Evolutionary conservation across 2,888 invertebrate species (phyloP), one percentile per base, ranked within the genome.

Genomic region (Epistrophe eligans): DNA sequence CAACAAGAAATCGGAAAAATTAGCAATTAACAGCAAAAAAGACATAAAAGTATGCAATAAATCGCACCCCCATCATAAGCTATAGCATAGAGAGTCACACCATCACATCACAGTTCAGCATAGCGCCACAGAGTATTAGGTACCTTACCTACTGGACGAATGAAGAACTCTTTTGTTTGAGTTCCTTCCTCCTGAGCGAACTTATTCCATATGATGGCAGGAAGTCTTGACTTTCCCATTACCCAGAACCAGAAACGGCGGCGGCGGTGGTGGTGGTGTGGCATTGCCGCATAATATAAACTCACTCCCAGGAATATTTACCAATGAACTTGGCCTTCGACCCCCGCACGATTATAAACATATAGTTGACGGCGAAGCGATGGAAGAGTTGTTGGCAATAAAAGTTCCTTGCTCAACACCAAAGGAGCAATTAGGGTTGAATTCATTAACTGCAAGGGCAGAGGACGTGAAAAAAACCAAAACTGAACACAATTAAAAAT

Each of bases 401-500:
- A 87, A 87, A 87, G 72, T 79, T 66, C 58, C 87, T 79, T 87
- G 83, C 62, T 83, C 83, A 87, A 87, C 87, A 83, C 87, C 87
- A 83, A 87, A 82, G 74, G 87, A 79, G 87, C 83, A 87, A 87
- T 87, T 87, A 87, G 82, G 87, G 79, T 87, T 87, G 87, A 87
- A 87, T 87, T 87, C 83, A 87, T 87, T 87, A 83, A 76, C 83
- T 58, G 76, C 79, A 28, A 87, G 79, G 87, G 66, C 87, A 83
- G 74, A 82, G 82, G 77, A 72, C 70, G 57, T 79, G 55, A 8
- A 28, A 55, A 28, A 28, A 84, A 60, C 71, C 28, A 74, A 87
- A 77, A 71, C 43, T 64, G 71, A 79, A 79, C 79, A 83, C 87
- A 85, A 85, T 85, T 79, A 79, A 85, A 24, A 85, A 71, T 74